Evolutionary conservation across 1,140 invertebrate species (phyloP).

Genomic region (Drosophila leontia): DNA sequence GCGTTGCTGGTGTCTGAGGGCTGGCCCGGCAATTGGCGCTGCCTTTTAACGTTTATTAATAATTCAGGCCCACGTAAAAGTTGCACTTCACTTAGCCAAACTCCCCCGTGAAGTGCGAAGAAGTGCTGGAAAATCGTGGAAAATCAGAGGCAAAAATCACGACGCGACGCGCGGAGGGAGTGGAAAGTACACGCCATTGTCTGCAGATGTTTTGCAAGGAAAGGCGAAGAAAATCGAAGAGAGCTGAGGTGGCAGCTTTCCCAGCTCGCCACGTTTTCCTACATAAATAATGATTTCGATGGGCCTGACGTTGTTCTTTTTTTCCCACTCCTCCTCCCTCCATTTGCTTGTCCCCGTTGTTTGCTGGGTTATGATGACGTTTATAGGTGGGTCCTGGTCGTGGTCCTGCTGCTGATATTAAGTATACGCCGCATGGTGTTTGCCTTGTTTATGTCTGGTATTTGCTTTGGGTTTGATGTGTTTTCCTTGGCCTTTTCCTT

Average conservation of each 20-base stretch:
- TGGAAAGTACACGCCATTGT: conserved; percentile 44
- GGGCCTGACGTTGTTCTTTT: conserved; percentile 38
- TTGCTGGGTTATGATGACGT: conserved; percentile 64
- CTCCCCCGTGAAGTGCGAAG: conserved; percentile 38
- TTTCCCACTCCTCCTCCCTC: background rate
- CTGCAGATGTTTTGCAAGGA: conserved; percentile 46
- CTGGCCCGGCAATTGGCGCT: conserved; percentile 47
- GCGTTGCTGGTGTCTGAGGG: conserved; percentile 5
- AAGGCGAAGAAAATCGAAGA: conserved; percentile 9
- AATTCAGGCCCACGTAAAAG: conserved; percentile 66
- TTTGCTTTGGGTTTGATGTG: conserved; percentile 53
- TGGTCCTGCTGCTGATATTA: conserved; percentile 52
- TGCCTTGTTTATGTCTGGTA: conserved; percentile 57
- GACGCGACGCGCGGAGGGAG: conserved; percentile 31
- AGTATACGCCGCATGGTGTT: conserved; percentile 63
- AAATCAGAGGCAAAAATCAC: conserved; percentile 56
- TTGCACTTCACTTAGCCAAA: conserved; percentile 61
- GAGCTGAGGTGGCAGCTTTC: conserved; percentile 18
- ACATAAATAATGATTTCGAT: conserved; percentile 69
- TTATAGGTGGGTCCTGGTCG: conserved; percentile 55
- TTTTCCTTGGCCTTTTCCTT: conserved; percentile 1
- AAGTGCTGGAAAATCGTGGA: conserved; percentile 46
- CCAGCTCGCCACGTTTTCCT: conserved; percentile 55
- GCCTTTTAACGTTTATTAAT: conserved; percentile 69
- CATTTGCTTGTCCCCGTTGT: conserved; percentile 17